Evolutionary conservation across 2,888 invertebrate species (phyloP).

Genomic region (Gastracanthus pulcherrimus): DNA sequence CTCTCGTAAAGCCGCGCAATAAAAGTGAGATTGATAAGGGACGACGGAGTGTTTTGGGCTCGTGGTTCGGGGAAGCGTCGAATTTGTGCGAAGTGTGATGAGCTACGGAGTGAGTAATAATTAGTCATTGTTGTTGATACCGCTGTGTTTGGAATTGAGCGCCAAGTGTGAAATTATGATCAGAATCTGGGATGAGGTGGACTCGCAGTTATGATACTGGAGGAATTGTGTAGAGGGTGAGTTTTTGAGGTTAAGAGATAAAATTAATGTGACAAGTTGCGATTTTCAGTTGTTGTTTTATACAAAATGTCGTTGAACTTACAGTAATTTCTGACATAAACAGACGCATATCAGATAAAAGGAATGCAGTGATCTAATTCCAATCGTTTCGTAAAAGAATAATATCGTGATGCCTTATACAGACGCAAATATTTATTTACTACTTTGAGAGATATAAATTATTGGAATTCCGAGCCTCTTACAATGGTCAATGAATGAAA

Average conservation of each 20-base stretch:
- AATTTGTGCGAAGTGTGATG: not conserved
- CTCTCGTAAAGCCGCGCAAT: not conserved
- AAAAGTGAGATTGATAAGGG: not conserved
- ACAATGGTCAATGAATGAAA: not conserved
- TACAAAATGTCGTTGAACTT: slow-evolving; percentile 12
- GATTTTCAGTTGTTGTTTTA: no score
- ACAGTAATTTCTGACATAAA: not conserved
- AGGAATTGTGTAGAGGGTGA: slow-evolving; percentile 33
- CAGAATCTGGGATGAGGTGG: slow-evolving; percentile 33
- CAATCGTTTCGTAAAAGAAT: not conserved
- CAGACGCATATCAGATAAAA: not conserved
- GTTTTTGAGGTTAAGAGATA: not conserved
- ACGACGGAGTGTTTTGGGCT: no score
- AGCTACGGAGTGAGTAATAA: not conserved
- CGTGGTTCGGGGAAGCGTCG: not conserved
- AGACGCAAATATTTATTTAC: slow-evolving; percentile 1
- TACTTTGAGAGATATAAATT: not conserved
- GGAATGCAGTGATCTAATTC: slow-evolving; percentile 4
- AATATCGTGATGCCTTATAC: not conserved
- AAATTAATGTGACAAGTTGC: not conserved
- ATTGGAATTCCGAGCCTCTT: not conserved
- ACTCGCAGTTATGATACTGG: slow-evolving; percentile 52
- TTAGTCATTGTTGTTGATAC: not conserved
- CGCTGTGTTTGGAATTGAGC: not conserved
- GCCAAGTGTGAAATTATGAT: slow-evolving; percentile 37